Percentiles rank a stretch among this genome's conserved stretches.
Evolutionary conservation across 2,113 vertebrate genomes (phyloP).

Genomic region (Microtus ochrogaster): DNA sequence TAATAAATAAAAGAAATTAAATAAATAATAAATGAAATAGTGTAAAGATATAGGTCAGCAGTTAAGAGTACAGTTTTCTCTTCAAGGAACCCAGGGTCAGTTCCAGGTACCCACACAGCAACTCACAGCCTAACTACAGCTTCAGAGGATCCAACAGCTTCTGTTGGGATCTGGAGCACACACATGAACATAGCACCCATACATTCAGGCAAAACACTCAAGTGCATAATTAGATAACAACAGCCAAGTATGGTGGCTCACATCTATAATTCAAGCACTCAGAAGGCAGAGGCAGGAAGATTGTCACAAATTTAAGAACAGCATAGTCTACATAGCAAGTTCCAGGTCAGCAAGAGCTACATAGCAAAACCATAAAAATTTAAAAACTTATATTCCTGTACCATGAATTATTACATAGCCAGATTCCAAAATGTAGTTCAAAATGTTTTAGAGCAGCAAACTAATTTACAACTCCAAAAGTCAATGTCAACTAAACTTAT

Average conservation of each 20-base stretch:
- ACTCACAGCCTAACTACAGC: neutral
- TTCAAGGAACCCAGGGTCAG: neutral
- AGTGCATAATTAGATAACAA: neutral
- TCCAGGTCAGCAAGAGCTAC: neutral
- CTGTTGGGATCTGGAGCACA: neutral
- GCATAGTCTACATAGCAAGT: neutral
- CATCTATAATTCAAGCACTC: neutral
- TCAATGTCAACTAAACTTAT: neutral
- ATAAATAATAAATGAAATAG: neutral
- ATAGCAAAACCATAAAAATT: neutral
- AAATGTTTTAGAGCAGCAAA: slow-evolving; percentile 41
- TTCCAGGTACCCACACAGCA: neutral
- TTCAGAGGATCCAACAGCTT: neutral
- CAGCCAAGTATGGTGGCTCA: neutral
- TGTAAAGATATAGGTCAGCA: neutral
- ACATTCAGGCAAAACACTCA: neutral
- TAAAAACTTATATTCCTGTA: slow-evolving; percentile 41
- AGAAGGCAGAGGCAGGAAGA: neutral
- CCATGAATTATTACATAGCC: neutral
- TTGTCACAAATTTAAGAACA: neutral
- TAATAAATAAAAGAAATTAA: neutral
- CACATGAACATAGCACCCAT: neutral
- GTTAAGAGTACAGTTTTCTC: neutral
- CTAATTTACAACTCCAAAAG: slow-evolving; percentile 5
- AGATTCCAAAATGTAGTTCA: slow-evolving; percentile 33